Conservation (phyloP, 2,888 invertebrate species). For the Anaspis maculata region DNA sequence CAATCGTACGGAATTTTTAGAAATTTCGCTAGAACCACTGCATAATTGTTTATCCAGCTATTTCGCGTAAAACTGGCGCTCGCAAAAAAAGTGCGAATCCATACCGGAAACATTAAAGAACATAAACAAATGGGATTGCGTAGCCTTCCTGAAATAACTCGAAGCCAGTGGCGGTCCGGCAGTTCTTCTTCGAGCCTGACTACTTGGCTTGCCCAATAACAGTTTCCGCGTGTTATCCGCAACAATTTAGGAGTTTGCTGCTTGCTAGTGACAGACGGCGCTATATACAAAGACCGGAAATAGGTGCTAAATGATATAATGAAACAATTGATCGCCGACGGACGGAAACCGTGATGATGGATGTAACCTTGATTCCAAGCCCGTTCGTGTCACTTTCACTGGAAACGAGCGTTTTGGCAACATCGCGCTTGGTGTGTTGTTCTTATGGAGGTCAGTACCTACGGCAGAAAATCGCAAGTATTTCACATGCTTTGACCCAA, state of each 20-base stretch:
- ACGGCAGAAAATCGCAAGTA: constrained; percentile 20
- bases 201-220: too few relatives aligned
- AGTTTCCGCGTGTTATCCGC: constrained; percentile 12
- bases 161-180: too few relatives aligned
- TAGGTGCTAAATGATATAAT: constrained; percentile 26
- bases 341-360: constrained; percentile 25
- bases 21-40: too few relatives aligned
- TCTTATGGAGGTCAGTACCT: constrained; percentile 25
- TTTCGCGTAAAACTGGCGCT: too few relatives aligned
- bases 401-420: constrained; percentile 24
- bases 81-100: too few relatives aligned
- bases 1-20: too few relatives aligned
- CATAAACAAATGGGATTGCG: constrained; percentile 10
- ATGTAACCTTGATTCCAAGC: constrained; percentile 27
- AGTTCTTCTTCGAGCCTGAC: too few relatives aligned
- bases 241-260: too few relatives aligned
- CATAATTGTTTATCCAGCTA: too few relatives aligned
- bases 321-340: constrained; percentile 27
- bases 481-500: constrained; percentile 24
- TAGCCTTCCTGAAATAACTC: constrained; percentile 13
- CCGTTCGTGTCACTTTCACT: constrained; percentile 25
- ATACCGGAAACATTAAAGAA: constrained; percentile 9
- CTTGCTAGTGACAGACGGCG: constrained; percentile 6
- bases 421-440: constrained; percentile 19
- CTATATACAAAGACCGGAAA: constrained; percentile 21